phyloP scores from a whole-genome alignment of 1,140 invertebrate genomes.

The Tetragnatha versicolor region DNA sequence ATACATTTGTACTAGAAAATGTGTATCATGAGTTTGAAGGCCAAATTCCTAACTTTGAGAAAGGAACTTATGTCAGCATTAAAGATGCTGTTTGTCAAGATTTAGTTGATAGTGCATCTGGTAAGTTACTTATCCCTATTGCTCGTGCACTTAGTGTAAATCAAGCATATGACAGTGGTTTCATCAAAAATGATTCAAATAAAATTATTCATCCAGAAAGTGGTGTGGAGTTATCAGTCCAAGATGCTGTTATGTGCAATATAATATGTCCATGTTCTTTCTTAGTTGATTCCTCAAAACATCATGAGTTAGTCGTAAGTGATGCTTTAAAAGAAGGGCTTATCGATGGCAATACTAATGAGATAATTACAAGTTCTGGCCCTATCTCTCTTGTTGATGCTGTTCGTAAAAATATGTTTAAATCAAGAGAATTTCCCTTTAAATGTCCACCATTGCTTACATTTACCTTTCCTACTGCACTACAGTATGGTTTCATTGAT shows the following conservation, averaged over 20 bases:
- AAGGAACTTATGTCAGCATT: slow-evolving; percentile 79
- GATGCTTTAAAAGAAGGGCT: slow-evolving; percentile 80
- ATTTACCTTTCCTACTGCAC: slow-evolving; percentile 82
- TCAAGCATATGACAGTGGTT: slow-evolving; percentile 81
- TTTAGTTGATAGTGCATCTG: slow-evolving; percentile 78
- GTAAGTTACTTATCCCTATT: slow-evolving; percentile 80
- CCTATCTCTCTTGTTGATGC: slow-evolving; percentile 59
- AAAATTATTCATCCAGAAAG: slow-evolving; percentile 91
- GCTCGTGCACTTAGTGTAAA: slow-evolving; percentile 81
- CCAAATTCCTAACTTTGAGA: slow-evolving; percentile 79
- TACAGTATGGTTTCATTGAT: slow-evolving; percentile 80
- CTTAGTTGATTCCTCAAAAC: slow-evolving; percentile 68
- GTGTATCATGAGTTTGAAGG: slow-evolving; percentile 67
- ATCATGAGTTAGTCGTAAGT: slow-evolving; percentile 74
- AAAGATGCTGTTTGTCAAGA: slow-evolving; percentile 84
- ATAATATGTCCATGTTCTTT: slow-evolving; percentile 81
- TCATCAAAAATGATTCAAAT: slow-evolving; percentile 76
- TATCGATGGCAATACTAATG: slow-evolving; percentile 76
- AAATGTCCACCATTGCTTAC: slow-evolving; percentile 68
- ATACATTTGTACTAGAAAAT: slow-evolving; percentile 77
- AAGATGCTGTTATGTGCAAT: slow-evolving; percentile 85
- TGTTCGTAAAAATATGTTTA: slow-evolving; percentile 59
- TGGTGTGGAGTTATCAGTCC: slow-evolving; percentile 75
- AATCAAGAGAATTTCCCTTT: slow-evolving; percentile 4
- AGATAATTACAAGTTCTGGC: slow-evolving; percentile 72